Evolutionary conservation across 2,113 vertebrate genomes (phyloP), one percentile per base, ranked within the genome.

Genomic region (Rhadina sibilatrix): DNA sequence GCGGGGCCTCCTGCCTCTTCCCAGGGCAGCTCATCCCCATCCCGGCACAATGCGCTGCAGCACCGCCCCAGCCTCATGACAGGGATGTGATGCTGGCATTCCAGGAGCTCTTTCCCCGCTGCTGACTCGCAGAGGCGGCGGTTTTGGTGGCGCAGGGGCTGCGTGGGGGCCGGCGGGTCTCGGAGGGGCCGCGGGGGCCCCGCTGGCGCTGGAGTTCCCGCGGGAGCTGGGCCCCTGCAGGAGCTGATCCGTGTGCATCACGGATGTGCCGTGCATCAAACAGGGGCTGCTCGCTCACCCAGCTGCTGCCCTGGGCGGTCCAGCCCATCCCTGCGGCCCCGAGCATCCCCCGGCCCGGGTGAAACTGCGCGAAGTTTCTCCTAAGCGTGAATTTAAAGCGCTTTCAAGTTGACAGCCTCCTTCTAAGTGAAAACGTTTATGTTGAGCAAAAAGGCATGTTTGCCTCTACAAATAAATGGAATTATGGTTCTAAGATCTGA

Each of bases 401-500:
- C 61, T 88, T 84, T 89, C 64, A 56, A 64, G 30, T 44, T 89
- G 88, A 89, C 90, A 92, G 12, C 17, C 46, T 70, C 31, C 47
- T 86, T 24, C 83, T 24, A 40, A 86, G 79, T 96, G 97, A 97
- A 98, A 98, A 95, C 60, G 7, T 65, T 88, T 52, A 37, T 46
- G 31, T 52, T 83, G 28, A 89, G 94, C 21, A 52, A 87, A 87
- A 92, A 95, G 42, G 56, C 88, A 78, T 13, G 8, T 93, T 94
- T 94, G 88, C 72, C 60, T 93, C 44, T 84, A 87, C 80, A 65
- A 88, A 95, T 92, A 94, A 95, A 87, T 60, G 88, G 92, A 90
- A 95, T 96, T 93, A 94, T 9, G 16, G 53, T 84, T 81, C 82
- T 38, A 82, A 93, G 77, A 92, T 90, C 76, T 93, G 90, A 93